phyloP scores from a whole-genome alignment of 2,113 vertebrate species.

The Sminthopsis crassicaudata region DNA sequence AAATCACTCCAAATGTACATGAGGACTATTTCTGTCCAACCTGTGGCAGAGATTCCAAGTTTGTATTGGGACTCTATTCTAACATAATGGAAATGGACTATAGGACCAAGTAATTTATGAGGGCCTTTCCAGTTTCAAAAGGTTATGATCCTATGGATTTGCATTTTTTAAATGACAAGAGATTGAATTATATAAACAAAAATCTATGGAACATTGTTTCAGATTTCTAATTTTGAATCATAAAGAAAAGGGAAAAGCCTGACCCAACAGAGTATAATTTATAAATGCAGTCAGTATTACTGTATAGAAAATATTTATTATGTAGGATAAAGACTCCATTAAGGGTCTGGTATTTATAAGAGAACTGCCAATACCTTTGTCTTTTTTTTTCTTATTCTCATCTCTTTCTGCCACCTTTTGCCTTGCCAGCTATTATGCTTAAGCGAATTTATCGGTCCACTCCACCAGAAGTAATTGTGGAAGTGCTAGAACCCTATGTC shows the following conservation, averaged over 20 bases:
- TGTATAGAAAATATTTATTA: neutral
- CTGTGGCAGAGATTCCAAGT: no score
- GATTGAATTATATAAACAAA: neutral
- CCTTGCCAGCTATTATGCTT: slow-evolving; percentile 92
- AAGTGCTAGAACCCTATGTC: slow-evolving; percentile 93
- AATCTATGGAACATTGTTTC: slow-evolving; percentile 17
- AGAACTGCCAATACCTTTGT: neutral
- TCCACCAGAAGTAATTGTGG: slow-evolving; percentile 93
- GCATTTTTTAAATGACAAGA: neutral
- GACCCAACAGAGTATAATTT: neutral
- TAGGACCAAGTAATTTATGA: neutral
- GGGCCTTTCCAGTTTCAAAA: neutral
- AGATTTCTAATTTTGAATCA: slow-evolving; percentile 15
- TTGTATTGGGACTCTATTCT: no score
- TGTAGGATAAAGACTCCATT: neutral
- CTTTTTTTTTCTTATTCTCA: slow-evolving; percentile 17
- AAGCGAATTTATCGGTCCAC: slow-evolving; percentile 94
- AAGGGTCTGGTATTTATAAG: neutral
- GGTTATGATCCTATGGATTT: neutral
- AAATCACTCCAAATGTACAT: no score
- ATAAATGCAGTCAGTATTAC: neutral
- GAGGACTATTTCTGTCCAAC: no score
- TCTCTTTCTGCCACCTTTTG: neutral
- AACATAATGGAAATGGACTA: neutral
- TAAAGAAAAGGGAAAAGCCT: neutral